A percentile compares a stretch with the other conserved stretches of the same genome.
Conservation (phyloP, 2,888 invertebrate species). For the Acronicta alni region DNA sequence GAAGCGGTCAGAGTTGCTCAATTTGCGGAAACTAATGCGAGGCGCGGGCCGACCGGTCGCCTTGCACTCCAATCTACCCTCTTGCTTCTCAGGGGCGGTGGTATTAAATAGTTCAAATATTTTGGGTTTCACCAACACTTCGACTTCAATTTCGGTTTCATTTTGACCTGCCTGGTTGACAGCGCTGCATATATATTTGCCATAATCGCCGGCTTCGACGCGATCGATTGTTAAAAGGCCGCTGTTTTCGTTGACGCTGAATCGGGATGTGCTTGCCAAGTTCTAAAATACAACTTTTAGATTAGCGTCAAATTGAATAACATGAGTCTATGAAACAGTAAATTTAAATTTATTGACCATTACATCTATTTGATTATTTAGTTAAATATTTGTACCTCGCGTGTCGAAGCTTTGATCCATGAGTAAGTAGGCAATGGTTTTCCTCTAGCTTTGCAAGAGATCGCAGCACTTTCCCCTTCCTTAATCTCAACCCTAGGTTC, state of each 20-base stretch:
- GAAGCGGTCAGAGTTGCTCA: constrained; percentile 91
- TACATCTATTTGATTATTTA: too few species aligned
- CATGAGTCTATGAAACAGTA: too few species aligned
- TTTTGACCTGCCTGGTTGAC: constrained; percentile 93
- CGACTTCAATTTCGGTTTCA: constrained; percentile 91
- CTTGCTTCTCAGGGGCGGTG: constrained; percentile 90
- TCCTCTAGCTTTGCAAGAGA: constrained; percentile 94
- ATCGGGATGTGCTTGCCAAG: constrained; percentile 90
- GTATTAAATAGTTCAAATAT: constrained; percentile 94
- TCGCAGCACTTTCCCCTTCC: constrained; percentile 94
- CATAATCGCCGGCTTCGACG: constrained; percentile 94
- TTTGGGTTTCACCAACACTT: constrained; percentile 93
- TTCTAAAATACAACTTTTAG: constrained; percentile 82
- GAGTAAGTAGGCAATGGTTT: constrained; percentile 95
- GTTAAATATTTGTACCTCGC: constrained; percentile 81
- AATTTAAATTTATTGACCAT: too few species aligned
- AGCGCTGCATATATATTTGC: constrained; percentile 94
- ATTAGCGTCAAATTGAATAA: neutral
- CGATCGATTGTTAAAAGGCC: constrained; percentile 93
- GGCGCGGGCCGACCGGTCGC: constrained; percentile 95
- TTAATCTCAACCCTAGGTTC: constrained; percentile 91
- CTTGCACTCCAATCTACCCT: constrained; percentile 92
- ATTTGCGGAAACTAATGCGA: constrained; percentile 93
- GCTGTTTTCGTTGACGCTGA: constrained; percentile 91
- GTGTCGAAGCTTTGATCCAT: constrained; percentile 94